A percentile compares a stretch with the other conserved stretches of the same genome.
phyloP scores from a whole-genome alignment of 2,113 vertebrate species.

The Mugil cephalus region DNA sequence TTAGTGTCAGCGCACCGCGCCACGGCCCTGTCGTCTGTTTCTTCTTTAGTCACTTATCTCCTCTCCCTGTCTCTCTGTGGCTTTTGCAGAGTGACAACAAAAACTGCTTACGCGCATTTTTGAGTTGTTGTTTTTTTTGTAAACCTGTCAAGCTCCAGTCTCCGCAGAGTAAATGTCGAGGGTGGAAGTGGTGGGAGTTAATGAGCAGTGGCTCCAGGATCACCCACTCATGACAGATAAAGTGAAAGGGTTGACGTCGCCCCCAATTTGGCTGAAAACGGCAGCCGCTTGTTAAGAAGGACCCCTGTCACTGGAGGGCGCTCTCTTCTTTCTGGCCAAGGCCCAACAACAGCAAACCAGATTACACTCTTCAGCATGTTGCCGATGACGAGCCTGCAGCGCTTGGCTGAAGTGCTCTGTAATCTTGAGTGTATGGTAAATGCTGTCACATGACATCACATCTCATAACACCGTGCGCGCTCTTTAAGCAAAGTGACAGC shows the following conservation, averaged over 20 bases:
- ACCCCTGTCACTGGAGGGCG: constrained; percentile 72
- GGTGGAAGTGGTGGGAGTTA: constrained; percentile 43
- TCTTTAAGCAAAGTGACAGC: constrained; percentile 32
- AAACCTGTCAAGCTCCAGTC: constrained; percentile 3
- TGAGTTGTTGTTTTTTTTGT: constrained; percentile 12
- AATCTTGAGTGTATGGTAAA: constrained; percentile 60
- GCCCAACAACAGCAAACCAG: constrained; percentile 73
- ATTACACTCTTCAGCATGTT: constrained; percentile 57
- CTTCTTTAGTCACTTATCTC: constrained; percentile 47
- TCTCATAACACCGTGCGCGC: constrained; percentile 32
- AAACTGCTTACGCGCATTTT: constrained; percentile 34
- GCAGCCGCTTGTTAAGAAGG: constrained; percentile 44
- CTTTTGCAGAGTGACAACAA: constrained; percentile 41
- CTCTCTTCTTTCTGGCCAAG: constrained; percentile 70
- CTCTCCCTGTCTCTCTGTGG: constrained; percentile 27
- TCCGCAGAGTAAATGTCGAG: constrained; percentile 47
- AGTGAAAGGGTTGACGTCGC: constrained; percentile 49
- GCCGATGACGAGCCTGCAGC: constrained; percentile 64
- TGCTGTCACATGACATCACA: constrained; percentile 69
- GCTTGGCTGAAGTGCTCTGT: constrained; percentile 60
- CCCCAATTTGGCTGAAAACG: constrained; percentile 58
- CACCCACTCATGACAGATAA: constrained; percentile 53
- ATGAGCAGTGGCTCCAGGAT: constrained; percentile 44
- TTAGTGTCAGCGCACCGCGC: constrained; percentile 20
- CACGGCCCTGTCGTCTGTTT: constrained; percentile 35